A percentile compares a stretch with the other conserved stretches of the same genome.
Conservation (phyloP, 1,140 invertebrate genomes). For the Stegodyphus mimosarum region DNA sequence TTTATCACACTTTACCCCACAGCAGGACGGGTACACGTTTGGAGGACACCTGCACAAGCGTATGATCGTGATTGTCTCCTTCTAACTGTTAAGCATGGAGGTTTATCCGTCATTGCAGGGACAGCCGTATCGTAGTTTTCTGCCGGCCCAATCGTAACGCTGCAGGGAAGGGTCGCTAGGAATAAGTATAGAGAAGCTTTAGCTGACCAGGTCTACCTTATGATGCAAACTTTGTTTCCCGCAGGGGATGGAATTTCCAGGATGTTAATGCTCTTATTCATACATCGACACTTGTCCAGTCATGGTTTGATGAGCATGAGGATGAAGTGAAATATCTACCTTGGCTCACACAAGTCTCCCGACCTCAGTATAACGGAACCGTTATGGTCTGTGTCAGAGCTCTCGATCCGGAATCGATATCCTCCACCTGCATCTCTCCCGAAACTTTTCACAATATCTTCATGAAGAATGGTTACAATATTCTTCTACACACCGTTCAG, state of each 20-base stretch:
- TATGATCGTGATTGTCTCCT: too few species aligned
- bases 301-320: slow-evolving; percentile 17
- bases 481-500: neutral
- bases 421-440: neutral
- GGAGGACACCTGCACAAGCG: too few species aligned
- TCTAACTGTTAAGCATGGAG: slow-evolving; percentile 15
- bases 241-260: neutral
- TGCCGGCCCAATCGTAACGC: slow-evolving; percentile 3
- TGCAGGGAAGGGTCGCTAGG: slow-evolving; percentile 7
- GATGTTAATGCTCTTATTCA: slow-evolving; percentile 24
- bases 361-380: slow-evolving; percentile 32
- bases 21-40: too few species aligned
- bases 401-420: neutral
- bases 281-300: neutral
- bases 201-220: slow-evolving; percentile 14
- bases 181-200: slow-evolving; percentile 1
- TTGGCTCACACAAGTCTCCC: slow-evolving; percentile 30
- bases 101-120: neutral
- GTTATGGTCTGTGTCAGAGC: slow-evolving; percentile 30
- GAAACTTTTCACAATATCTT: slow-evolving; percentile 3
- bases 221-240: slow-evolving; percentile 30
- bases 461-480: neutral
- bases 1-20: too few species aligned
- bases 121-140: neutral
- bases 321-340: slow-evolving; percentile 20